These are phyloP conservation scores for Dasypolia templi DNA, from an alignment of 2,888 invertebrate genomes.

Conservation along the genomic window DNA sequence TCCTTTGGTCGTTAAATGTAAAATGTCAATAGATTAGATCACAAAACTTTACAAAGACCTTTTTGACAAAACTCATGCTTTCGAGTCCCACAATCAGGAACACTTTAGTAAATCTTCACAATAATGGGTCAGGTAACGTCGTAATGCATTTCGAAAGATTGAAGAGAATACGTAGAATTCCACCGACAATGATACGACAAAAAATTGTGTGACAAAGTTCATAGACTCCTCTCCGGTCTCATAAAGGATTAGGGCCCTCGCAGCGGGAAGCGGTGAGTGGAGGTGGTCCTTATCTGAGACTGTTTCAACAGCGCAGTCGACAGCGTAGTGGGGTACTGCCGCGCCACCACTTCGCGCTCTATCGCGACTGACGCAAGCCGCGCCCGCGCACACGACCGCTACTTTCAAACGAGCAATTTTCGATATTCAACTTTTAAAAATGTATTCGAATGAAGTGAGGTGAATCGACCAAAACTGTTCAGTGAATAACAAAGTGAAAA, in stretches of 20 bases:
- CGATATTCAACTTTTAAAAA: slow-evolving; percentile 78
- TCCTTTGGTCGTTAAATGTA: slow-evolving; percentile 30
- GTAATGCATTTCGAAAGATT: slow-evolving; percentile 64
- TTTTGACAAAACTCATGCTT: slow-evolving; percentile 39
- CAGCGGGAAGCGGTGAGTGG: slow-evolving; percentile 82
- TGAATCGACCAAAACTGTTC: slow-evolving; percentile 75
- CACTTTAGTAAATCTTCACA: slow-evolving; percentile 57
- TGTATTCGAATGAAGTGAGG: slow-evolving; percentile 86
- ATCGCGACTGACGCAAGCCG: slow-evolving; percentile 80
- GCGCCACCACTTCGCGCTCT: slow-evolving; percentile 79
- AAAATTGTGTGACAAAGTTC: slow-evolving; percentile 82
- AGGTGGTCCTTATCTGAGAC: slow-evolving; percentile 85
- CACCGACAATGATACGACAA: slow-evolving; percentile 73
- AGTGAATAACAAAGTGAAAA: slow-evolving; percentile 71
- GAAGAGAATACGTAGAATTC: slow-evolving; percentile 74
- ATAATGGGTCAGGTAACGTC: slow-evolving; percentile 67
- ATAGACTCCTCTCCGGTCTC: slow-evolving; percentile 77
- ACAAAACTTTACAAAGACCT: slow-evolving; percentile 22
- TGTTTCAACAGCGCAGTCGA: slow-evolving; percentile 79
- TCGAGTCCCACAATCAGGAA: slow-evolving; percentile 41
- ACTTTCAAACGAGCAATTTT: slow-evolving; percentile 71
- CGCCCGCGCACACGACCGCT: slow-evolving; percentile 80
- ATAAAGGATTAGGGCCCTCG: slow-evolving; percentile 84
- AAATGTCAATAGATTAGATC: slow-evolving; percentile 36
- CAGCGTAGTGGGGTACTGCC: slow-evolving; percentile 81